Evolutionary conservation across 2,113 vertebrate species (phyloP).

Genomic region (Onychostoma macrolepis): DNA sequence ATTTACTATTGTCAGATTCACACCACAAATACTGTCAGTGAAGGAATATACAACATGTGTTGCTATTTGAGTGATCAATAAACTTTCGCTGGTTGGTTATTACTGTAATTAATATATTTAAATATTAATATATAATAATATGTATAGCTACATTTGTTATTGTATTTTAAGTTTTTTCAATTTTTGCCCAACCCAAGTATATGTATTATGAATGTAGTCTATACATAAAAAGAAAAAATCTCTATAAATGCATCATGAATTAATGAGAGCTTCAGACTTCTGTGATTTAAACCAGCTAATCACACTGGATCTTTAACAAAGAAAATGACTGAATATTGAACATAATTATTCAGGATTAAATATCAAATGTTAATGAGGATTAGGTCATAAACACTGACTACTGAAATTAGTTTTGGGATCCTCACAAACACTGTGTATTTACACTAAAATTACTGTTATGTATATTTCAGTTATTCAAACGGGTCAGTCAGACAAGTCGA

Average conservation of each 20-base stretch:
- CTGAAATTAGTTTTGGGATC: not conserved
- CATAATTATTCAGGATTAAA: not conserved
- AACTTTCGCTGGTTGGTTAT: not conserved
- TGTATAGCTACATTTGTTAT: not conserved
- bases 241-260: no score
- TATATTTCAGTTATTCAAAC: not conserved
- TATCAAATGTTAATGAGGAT: not conserved
- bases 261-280: no score
- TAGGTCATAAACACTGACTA: not conserved
- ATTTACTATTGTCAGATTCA: not conserved
- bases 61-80: not conserved
- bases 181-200: not conserved
- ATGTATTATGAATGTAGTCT: no score
- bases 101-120: not conserved
- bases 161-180: not conserved
- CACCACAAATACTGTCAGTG: not conserved
- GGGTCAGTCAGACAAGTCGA: not conserved
- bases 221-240: no score
- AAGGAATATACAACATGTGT: not conserved
- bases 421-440: not conserved
- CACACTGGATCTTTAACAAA: not conserved
- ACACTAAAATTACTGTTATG: not conserved
- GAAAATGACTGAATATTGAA: not conserved
- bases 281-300: not conserved
- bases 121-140: not conserved